A percentile compares a stretch with the other conserved stretches of the same genome.
Evolutionary conservation across 2,888 invertebrate genomes (phyloP).

Genomic region (Drosophila mayaguana): DNA sequence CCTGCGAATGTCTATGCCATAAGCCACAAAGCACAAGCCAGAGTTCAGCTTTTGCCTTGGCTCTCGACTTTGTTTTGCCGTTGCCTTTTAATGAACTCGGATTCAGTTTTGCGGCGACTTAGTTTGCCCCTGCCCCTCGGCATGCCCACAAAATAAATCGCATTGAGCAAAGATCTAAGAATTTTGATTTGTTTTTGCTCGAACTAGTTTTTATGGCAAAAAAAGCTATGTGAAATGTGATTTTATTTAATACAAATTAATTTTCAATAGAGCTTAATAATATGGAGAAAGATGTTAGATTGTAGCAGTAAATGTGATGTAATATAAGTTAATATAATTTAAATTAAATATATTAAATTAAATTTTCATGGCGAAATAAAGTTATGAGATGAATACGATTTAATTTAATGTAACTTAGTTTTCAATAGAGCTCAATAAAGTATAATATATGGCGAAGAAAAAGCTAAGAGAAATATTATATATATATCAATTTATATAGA

Average conservation of each 20-base stretch:
- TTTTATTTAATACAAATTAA: not conserved
- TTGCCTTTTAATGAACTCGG: not conserved
- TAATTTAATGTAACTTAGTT: no score
- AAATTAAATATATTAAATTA: no score
- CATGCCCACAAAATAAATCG: not conserved
- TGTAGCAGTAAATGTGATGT: no score
- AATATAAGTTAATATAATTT: no score
- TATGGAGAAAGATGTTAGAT: no score
- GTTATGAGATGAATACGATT: no score
- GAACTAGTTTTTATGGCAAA: not conserved
- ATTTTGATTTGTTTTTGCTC: not conserved
- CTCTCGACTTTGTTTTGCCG: not conserved
- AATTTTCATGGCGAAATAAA: no score
- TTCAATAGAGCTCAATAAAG: no score
- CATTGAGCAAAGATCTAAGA: not conserved
- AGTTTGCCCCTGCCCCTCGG: not conserved
- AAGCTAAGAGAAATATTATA: no score
- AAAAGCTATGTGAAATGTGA: not conserved
- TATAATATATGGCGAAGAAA: no score
- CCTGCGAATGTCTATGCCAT: not conserved
- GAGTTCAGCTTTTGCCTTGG: not conserved
- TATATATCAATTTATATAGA: no score
- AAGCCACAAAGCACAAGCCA: conserved; percentile 29
- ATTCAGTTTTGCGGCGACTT: conserved; percentile 13
- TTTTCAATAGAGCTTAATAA: not conserved